Evolutionary conservation across 2,113 vertebrate species (phyloP).

Genomic region (Platichthys stellatus): DNA sequence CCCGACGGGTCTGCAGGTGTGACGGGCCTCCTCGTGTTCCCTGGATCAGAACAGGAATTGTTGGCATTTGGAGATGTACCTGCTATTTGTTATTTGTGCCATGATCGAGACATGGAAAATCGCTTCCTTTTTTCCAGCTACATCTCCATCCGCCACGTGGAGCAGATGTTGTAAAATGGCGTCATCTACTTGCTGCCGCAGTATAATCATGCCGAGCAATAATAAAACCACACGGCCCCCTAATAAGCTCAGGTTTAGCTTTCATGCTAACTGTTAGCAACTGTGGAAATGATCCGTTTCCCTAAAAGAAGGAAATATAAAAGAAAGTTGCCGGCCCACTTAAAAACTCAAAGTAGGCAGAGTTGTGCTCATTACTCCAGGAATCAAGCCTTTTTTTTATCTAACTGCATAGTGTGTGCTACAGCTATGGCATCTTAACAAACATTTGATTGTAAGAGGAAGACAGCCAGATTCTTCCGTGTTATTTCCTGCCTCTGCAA

Average conservation of each 20-base stretch:
- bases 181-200: no score
- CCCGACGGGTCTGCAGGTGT: neutral
- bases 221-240: no score
- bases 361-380: constrained; percentile 8
- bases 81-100: no score
- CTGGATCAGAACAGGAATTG: neutral
- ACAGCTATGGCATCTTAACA: constrained; percentile 26
- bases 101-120: no score
- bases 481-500: neutral
- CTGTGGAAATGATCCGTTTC: no score
- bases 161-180: no score
- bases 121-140: no score
- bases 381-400: neutral
- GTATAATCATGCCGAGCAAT: no score
- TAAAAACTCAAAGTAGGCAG: constrained; percentile 14
- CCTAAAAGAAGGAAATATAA: neutral
- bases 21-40: no score
- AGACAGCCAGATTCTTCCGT: neutral
- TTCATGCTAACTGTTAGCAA: neutral
- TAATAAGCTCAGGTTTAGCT: neutral
- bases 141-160: no score
- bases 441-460: neutral
- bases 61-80: neutral
- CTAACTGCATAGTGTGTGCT: constrained; percentile 12
- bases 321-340: constrained; percentile 1